phyloP scores from a whole-genome alignment of 1,140 invertebrate genomes.

The Aphaenogaster ashmeadi region DNA sequence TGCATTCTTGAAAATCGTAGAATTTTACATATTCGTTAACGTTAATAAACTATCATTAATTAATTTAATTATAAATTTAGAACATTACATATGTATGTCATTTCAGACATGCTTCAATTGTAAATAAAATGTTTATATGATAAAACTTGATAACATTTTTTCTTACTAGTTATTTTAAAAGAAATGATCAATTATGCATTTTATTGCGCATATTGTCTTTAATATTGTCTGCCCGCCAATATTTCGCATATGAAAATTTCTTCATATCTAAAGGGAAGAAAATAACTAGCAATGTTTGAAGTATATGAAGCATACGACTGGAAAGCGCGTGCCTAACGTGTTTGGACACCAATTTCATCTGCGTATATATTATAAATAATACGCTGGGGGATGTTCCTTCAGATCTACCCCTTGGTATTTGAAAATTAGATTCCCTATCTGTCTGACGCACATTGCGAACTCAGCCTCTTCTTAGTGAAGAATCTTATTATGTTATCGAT shows the following conservation, averaged over 20 bases:
- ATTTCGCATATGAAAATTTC: conserved; percentile 78
- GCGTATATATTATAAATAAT: conserved; percentile 84
- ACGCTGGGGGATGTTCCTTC: conserved; percentile 81
- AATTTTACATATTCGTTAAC: background rate
- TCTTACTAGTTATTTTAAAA: background rate
- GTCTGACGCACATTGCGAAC: conserved; percentile 66
- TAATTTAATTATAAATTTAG: background rate
- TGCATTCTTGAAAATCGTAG: background rate
- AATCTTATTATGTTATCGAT: conserved; percentile 11
- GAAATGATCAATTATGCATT: background rate
- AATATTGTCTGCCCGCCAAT: conserved; percentile 29
- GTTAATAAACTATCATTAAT: background rate
- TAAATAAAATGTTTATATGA: background rate
- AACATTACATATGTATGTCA: background rate
- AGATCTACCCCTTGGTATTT: conserved; percentile 76
- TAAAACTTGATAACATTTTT: background rate
- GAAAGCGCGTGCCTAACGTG: conserved; percentile 83
- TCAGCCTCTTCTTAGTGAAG: conserved; percentile 5
- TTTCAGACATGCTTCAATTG: background rate
- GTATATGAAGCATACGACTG: conserved; percentile 66
- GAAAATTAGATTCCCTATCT: conserved; percentile 86
- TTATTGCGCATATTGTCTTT: conserved; percentile 29
- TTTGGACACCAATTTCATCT: conserved; percentile 84
- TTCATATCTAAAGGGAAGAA: conserved; percentile 74
- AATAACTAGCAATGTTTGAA: conserved; percentile 72